Evolutionary conservation across 92 coral and sea anemone genomes (phyloP).

Genomic region (Phenganax stokvisi): DNA sequence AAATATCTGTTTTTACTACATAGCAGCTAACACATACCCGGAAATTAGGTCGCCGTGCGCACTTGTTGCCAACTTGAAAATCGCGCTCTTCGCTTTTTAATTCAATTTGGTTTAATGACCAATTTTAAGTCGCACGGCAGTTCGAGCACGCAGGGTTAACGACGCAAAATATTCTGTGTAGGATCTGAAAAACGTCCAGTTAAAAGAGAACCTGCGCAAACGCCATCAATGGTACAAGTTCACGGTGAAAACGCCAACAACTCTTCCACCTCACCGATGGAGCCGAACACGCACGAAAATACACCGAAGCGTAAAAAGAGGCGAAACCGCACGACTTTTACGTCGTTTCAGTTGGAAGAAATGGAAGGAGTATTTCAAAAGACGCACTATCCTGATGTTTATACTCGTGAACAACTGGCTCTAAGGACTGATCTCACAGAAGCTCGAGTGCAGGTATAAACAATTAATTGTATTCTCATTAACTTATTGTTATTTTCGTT

Average conservation of each 20-base stretch:
- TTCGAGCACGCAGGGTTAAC: constrained; percentile 40
- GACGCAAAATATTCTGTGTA: constrained; percentile 26
- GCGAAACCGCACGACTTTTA: constrained; percentile 92
- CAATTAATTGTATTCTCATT: background rate
- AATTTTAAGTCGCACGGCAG: constrained; percentile 35
- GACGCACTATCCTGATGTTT: constrained; percentile 98
- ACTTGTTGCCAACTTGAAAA: constrained; percentile 42
- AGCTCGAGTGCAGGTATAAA: constrained; percentile 89
- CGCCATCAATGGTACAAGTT: constrained; percentile 41
- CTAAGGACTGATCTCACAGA: constrained; percentile 95
- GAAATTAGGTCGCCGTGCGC: constrained; percentile 38
- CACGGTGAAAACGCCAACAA: constrained; percentile 31
- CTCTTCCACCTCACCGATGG: constrained; percentile 53
- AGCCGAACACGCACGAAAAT: constrained; percentile 63
- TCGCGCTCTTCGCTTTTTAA: constrained; percentile 42
- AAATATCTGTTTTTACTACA: constrained; percentile 20
- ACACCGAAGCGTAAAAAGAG: constrained; percentile 94
- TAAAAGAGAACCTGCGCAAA: constrained; percentile 31
- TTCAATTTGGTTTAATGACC: constrained; percentile 46
- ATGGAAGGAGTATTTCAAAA: constrained; percentile 98
- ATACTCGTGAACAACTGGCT: constrained; percentile 95
- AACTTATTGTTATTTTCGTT: constrained; percentile 4
- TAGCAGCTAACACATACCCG: constrained; percentile 40
- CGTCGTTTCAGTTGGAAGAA: constrained; percentile 97
- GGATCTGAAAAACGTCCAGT: constrained; percentile 34